Percentiles rank a stretch among this genome's conserved stretches.
phyloP scores from a whole-genome alignment of 1,140 invertebrate genomes.

The Ooceraea biroi region DNA sequence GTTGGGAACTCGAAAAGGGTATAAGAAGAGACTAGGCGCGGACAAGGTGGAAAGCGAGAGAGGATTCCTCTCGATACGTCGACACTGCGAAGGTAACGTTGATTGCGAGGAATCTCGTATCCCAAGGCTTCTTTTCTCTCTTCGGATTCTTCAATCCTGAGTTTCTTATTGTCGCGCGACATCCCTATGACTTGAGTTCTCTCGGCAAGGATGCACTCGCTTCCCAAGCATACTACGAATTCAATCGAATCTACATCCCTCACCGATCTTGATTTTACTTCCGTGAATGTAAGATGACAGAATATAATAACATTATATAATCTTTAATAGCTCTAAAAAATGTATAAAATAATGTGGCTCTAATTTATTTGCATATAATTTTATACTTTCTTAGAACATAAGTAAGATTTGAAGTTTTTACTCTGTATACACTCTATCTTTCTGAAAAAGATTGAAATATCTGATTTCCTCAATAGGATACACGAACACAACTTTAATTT shows the following conservation, averaged over 20 bases:
- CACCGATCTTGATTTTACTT: slow-evolving; percentile 50
- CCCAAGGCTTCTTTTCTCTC: slow-evolving; percentile 52
- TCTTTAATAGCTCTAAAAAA: no score
- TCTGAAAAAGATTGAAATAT: no score
- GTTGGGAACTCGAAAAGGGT: slow-evolving; percentile 47
- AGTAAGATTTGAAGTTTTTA: no score
- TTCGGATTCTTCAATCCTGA: slow-evolving; percentile 39
- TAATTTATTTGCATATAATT: no score
- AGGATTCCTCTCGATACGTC: slow-evolving; percentile 64
- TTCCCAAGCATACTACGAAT: not conserved
- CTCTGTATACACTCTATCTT: no score
- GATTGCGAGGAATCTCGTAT: slow-evolving; percentile 78
- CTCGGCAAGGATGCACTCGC: slow-evolving; percentile 38
- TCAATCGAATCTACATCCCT: slow-evolving; percentile 41
- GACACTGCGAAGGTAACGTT: slow-evolving; percentile 71
- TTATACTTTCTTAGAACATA: no score
- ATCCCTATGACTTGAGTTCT: slow-evolving; percentile 44
- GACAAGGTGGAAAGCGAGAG: slow-evolving; percentile 18
- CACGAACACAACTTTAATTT: not conserved
- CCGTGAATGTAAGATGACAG: no score
- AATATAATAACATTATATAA: no score
- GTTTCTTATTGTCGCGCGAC: slow-evolving; percentile 67
- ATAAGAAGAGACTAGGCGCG: slow-evolving; percentile 21
- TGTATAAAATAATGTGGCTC: no score
- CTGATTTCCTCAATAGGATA: no score